Percentiles rank a stretch among this genome's conserved stretches.
phyloP scores from a whole-genome alignment of 2,113 vertebrate genomes.

The Myrmecophaga tridactyla region DNA sequence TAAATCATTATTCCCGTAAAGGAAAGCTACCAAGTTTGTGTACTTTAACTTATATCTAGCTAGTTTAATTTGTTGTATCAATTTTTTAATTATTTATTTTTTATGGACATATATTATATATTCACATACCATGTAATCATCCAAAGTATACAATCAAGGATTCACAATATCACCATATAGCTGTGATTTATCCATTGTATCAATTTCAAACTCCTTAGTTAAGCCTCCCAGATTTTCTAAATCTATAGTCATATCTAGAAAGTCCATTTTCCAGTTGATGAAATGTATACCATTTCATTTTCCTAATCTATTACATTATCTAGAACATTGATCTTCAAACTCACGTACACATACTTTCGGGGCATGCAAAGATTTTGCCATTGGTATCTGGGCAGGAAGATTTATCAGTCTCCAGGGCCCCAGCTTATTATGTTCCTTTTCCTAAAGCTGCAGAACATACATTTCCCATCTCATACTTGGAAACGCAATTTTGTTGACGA shows the following conservation, averaged over 20 bases:
- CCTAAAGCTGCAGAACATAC: not conserved
- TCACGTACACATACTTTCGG: not conserved
- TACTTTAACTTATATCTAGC: not conserved
- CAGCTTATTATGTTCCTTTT: not conserved
- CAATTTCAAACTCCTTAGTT: not conserved
- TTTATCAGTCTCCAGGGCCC: not conserved
- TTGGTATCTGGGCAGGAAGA: accelerated
- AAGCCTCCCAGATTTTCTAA: not conserved
- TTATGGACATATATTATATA: no score
- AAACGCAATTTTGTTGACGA: not conserved
- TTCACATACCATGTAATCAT: no score
- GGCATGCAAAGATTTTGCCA: not conserved
- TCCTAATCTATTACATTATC: not conserved
- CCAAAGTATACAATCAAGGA: no score
- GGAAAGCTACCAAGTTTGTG: not conserved
- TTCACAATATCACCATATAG: no score
- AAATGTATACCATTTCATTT: not conserved
- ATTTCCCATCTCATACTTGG: not conserved
- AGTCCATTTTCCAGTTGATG: not conserved
- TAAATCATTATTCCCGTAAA: not conserved
- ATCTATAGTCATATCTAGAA: not conserved
- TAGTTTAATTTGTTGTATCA: not conserved
- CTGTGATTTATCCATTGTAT: no score
- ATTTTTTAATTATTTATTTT: no score
- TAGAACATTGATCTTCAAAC: not conserved